Evolutionary conservation across 2,888 invertebrate genomes (phyloP).

Genomic region (Dexiosoma caninum): DNA sequence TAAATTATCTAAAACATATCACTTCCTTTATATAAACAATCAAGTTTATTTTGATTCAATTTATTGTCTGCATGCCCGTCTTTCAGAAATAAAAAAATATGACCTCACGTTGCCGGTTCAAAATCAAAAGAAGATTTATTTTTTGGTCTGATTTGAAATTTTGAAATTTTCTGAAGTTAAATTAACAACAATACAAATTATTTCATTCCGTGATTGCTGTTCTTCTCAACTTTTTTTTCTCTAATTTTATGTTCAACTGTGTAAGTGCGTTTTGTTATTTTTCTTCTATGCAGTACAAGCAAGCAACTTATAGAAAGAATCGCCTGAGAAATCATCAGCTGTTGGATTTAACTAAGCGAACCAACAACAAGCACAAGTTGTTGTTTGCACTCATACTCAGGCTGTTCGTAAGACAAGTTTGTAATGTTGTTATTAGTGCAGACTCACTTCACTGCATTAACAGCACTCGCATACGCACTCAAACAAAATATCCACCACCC

Average conservation of each 20-base stretch:
- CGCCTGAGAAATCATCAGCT: constrained; percentile 59
- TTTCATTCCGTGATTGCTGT: constrained; percentile 12
- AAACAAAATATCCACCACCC: constrained; percentile 36
- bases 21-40: constrained; percentile 56
- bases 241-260: too few species aligned
- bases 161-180: constrained; percentile 41
- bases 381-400: constrained; percentile 10
- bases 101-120: constrained; percentile 61
- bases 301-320: too few species aligned
- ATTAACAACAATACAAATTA: constrained; percentile 32
- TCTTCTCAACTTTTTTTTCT: too few species aligned
- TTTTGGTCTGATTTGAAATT: constrained; percentile 13
- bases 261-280: neutral
- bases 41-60: neutral
- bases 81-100: constrained; percentile 23
- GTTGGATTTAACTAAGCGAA: constrained; percentile 55
- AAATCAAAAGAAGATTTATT: constrained; percentile 50
- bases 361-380: constrained; percentile 54
- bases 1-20: constrained; percentile 4
- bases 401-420: constrained; percentile 58
- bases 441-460: constrained; percentile 57
- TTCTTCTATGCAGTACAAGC: too few species aligned
- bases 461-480: constrained; percentile 37
- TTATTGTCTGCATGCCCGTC: neutral
- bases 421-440: constrained; percentile 61